phyloP scores from a whole-genome alignment of 2,888 invertebrate genomes.

The Halocaridina rubra region DNA sequence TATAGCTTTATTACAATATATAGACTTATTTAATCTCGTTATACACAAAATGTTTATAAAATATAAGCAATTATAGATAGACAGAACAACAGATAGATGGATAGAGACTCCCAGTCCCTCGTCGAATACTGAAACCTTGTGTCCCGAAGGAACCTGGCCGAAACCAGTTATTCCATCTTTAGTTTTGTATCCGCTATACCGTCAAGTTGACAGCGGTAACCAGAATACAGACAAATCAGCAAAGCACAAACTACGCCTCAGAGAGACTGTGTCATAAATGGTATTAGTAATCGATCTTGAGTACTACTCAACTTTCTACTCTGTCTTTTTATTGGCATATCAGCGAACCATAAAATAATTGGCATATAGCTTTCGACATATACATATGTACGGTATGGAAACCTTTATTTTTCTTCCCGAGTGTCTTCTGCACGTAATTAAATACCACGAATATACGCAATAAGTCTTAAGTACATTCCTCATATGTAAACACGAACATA shows the following conservation, averaged over 20 bases:
- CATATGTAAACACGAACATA: background rate
- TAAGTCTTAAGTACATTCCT: background rate
- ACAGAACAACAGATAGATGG: too few species aligned
- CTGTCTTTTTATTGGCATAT: too few species aligned
- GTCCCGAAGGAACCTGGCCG: background rate
- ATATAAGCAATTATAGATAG: background rate
- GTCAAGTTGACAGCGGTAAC: too few species aligned
- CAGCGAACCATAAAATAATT: background rate
- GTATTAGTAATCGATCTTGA: too few species aligned
- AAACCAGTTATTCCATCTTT: background rate
- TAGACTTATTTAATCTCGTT: background rate
- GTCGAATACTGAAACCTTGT: constrained; percentile 1
- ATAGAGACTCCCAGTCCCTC: constrained; percentile 1
- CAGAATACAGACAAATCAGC: too few species aligned
- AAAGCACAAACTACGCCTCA: too few species aligned
- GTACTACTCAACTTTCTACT: too few species aligned
- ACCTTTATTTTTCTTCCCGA: constrained; percentile 49
- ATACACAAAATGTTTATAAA: background rate
- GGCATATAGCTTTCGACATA: background rate
- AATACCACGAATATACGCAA: background rate
- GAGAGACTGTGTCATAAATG: too few species aligned
- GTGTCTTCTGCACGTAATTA: background rate
- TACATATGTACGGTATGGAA: constrained; percentile 38
- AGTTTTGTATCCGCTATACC: too few species aligned
- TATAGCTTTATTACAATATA: too few species aligned